Base-by-base conservation (phyloP, 92 coral and sea anemone species). In the Paragorgia papillata region DNA sequence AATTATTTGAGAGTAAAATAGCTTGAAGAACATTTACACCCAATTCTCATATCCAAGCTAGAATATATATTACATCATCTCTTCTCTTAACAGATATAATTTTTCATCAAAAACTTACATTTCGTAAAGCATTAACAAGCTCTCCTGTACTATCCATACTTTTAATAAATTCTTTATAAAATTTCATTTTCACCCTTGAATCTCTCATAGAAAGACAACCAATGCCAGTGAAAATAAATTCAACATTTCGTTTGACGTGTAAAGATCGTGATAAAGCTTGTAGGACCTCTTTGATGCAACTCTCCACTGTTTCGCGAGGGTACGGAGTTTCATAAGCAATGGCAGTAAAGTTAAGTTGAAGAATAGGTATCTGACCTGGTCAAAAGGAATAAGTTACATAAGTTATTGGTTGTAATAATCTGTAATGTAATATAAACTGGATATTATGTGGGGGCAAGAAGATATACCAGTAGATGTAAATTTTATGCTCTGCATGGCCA, bases 101-200 rank as follows among this genome's bases (percentile, higher is more conserved):
- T n/a, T n/a, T n/a, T n/a, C n/a, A n/a, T n/a, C n/a, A n/a, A n/a
- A n/a, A 19, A 87, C 97, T 88, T 78, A 94, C 98, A 86, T 94
- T 91, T 67, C 89, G 87, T 24, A 94, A 78, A 25, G 98, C 97
- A 66, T 89, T 88, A 43, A 91, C 91, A 39, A 94, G 85, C 29
- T 85, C 89, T 3, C 97, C 98, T 74, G 98, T 84, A 26, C 92
- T 91, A 73, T 94, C 98, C 97, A 94, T 89, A 62, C 85, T 94
- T 74, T 78, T 88, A 20, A 94, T 69, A 79, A 94, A 94, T 57
- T 94, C 98, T 69, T 94, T 94, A 60, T 82, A 94, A 66, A 94
- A 94, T 67, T 94, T 94, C 98, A 94, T 94, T 76, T 94, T 94
- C 4, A 91, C 98, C 82, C 92, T 88, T 65, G 94, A 75, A 41